Evolutionary conservation across 2,888 invertebrate species (phyloP), one percentile per base, ranked within the genome.

Genomic region (Silvanus unidentatus): DNA sequence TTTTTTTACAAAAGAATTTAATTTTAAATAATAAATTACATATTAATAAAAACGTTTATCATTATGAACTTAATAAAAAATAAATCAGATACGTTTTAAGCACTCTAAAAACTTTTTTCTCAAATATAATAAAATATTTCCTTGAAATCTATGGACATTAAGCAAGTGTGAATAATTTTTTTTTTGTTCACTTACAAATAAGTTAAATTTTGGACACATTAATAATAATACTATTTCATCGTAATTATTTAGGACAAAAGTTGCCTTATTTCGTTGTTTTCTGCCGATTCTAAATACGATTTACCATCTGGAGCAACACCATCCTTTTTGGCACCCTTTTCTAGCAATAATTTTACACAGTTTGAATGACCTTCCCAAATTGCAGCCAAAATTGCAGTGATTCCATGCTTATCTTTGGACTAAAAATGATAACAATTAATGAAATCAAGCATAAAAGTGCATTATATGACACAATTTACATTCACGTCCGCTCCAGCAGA

Each of bases 281-380:
- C 94, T 27, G 95, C 93, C 45, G 88, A 89, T 63, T 94, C 90
- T 48, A 88, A 67, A 71, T 94, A 95, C 56, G 82, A 82, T 51
- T 79, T 83, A 9, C 95, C 95, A 71, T 93, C 90, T 42, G 95
- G 95, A 42, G 94, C 86, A 58, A 79, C 78, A 4, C 91, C 93
- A 64, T 77, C 78, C 73, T 85, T 90, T 47, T 80, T 78, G 43
- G 92, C 92, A 58, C 92, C 92, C 76, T 89, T 86, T 71, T 87
- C 82, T 50, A 97, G 69, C 58, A 98, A 77, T 53, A 92, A 75
- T 71, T 88, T 84, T 9, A 97, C 96, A 75, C 94, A 93, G 50
- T 86, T 83, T 42, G 86, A 88, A 68, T 97, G 97, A 15, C 93
- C 93, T 74, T 98, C 97, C 91, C 92, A 98, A 64, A 97, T 91